Evolutionary conservation across 37 sponge, comb jelly and placozoan genomes (phyloP), one percentile per base, ranked within the genome.

Genomic region (Hexactinellida sp.): DNA sequence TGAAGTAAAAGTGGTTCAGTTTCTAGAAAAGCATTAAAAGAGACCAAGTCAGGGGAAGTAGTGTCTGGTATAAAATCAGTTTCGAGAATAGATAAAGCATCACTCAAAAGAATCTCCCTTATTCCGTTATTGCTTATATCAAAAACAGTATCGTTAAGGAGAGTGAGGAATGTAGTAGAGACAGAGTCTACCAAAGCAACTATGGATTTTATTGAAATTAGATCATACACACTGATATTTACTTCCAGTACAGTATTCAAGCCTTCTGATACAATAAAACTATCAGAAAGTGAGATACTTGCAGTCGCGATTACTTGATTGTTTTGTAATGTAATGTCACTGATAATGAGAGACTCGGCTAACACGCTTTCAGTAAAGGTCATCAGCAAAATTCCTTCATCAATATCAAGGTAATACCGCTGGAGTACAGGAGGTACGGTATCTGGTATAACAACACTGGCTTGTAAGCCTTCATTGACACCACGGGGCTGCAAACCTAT

Each of bases 61-160:
- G 39, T 87, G 71, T 94, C 94, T 5, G 84, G 55, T 0, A 89
- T 82, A 52, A 85, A 90, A 9, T n/a, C 30, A 9, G 47, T 82
- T 23, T 84, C 92, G 35, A 21, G 38, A 0, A 88, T 32, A 51
- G 91, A 54, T 32, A 63, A 28, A 51, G 84, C 71, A 0, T 24
- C n/a, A 25, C 19, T 21, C 3, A 23, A 7, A 10, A 23, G 3
- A 28, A 91, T 82, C 16, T 85, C 54, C 37, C 36, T 47, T 13
- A 93, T 83, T 24, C 39, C 82, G 39, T 95, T 95, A 10, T 36
- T 34, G 30, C 91, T 88, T 0, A 91, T 93, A 36, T 95, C 96
- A 85, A 63, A 54, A 38, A 95, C 87, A n/a, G 89, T 52, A 37
- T 37, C 41, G 25, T 37, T 37, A 0, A 82, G 39, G 38, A 93